Base-by-base conservation (phyloP, 2,888 invertebrate species). In the Carpatolechia fugitivella region DNA sequence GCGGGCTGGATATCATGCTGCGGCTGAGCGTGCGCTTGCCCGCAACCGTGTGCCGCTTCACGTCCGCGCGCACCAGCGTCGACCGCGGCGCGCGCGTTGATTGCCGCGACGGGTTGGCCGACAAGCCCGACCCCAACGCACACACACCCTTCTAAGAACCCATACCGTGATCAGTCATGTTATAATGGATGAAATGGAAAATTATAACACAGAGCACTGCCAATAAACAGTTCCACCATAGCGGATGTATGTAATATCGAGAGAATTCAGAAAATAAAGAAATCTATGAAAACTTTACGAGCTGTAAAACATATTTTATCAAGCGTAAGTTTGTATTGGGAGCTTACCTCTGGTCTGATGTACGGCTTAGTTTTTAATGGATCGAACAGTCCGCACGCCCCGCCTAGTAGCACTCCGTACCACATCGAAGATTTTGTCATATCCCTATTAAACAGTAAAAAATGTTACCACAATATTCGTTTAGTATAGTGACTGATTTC, bases 1-100 rank as follows among this genome's bases (percentile, higher is more conserved):
- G 98, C 0, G 99, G 99, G 58, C 96, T 95, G 48, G 98, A 98
- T 72, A 99, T 99, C 98, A 98, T 97, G 78, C 96, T 96, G 7
- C 96, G 94, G 56, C 95, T 92, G 54, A 98, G 91, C 64, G 94
- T 94, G 52, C 95, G 88, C 73, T 92, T 92, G 68, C 91, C 91
- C 13, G 91, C 91, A 64, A 78, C 84, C 7, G 89, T 86, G 63
- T 87, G 86, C 10, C 89, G 73, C 64, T 85, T 89, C 41, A 91
- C 88, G 63, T 93, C 93, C 3, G 87, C 85, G 35, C 93, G 85
- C 58, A 82, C 73, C 8, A 90, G 67, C 1, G 92, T 76, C 57
- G 86, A 70, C 52, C 80, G 80, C 30, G 80, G 69, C 35, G 80
- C 69, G 13, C 85, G 80, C 35, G 78, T 67, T n/a, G 83, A 81